Conservation (phyloP, 2,888 invertebrate genomes). For the Branchipolynoe longqiensis region DNA sequence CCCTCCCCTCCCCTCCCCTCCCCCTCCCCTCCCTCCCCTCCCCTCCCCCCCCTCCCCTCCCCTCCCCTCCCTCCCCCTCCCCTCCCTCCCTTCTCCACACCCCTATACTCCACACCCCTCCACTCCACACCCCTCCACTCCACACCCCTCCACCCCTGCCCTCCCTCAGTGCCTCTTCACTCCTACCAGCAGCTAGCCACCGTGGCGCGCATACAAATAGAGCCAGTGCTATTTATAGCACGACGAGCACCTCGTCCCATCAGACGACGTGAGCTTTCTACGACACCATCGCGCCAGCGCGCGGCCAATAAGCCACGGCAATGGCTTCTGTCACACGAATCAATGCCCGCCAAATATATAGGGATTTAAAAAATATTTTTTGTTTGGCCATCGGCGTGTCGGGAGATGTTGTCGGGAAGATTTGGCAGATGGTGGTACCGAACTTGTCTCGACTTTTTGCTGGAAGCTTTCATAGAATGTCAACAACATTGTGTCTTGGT, state of each 20-base stretch:
- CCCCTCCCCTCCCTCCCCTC: neutral
- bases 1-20: neutral
- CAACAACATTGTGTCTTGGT: too few species aligned
- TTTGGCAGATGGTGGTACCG: too few species aligned
- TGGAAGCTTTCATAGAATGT: too few species aligned
- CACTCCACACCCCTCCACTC: too few species aligned
- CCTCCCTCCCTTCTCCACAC: neutral
- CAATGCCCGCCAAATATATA: constrained; percentile 35
- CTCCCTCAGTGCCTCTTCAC: neutral
- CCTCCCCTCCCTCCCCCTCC: neutral
- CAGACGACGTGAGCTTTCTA: too few species aligned
- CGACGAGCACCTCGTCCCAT: neutral
- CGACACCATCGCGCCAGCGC: too few species aligned
- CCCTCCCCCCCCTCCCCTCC: neutral
- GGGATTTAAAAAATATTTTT: too few species aligned
- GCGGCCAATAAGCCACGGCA: neutral
- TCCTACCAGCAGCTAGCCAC: constrained; percentile 5
- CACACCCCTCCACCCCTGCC: neutral
- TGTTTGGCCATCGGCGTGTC: too few species aligned
- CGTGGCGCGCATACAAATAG: constrained; percentile 34
- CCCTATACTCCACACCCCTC: too few species aligned
- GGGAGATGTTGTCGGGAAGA: too few species aligned
- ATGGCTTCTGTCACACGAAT: constrained; percentile 37
- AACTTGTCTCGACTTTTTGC: too few species aligned
- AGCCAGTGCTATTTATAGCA: constrained; percentile 39